A percentile compares a stretch with the other conserved stretches of the same genome.
Evolutionary conservation across 2,797 vertebrate species (phyloP).

Genomic region (Sarcoramphus papa): DNA sequence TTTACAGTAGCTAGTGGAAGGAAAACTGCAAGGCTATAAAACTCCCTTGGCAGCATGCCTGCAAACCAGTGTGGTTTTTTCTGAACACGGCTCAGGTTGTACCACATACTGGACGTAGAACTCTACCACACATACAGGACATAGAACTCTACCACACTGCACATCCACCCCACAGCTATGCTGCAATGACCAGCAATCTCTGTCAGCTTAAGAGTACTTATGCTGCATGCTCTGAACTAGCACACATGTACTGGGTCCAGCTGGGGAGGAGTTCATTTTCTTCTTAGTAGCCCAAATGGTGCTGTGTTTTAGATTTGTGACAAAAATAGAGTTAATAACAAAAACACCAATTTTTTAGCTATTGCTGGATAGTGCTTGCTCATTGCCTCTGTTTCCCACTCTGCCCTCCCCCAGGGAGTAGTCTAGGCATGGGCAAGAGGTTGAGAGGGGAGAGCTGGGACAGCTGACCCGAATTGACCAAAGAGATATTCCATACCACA

Average conservation of each 20-base stretch:
- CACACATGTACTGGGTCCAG: not conserved
- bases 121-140: not conserved
- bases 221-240: not conserved
- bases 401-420: not conserved
- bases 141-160: not conserved
- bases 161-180: not conserved
- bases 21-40: not conserved
- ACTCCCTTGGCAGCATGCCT: not conserved
- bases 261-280: not conserved
- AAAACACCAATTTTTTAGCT: not conserved
- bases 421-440: not conserved
- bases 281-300: not conserved
- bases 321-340: not conserved
- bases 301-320: not conserved
- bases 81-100: not conserved
- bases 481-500: not conserved
- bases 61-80: not conserved
- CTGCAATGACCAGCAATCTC: not conserved
- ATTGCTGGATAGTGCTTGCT: not conserved
- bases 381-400: not conserved
- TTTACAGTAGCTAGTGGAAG: not conserved
- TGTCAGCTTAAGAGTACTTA: not conserved
- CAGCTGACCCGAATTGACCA: not conserved
- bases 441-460: not conserved
- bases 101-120: not conserved